Percentiles rank a stretch among this genome's conserved stretches.
phyloP scores from a whole-genome alignment of 2,888 invertebrate species.

The Trichopoda pennipes region DNA sequence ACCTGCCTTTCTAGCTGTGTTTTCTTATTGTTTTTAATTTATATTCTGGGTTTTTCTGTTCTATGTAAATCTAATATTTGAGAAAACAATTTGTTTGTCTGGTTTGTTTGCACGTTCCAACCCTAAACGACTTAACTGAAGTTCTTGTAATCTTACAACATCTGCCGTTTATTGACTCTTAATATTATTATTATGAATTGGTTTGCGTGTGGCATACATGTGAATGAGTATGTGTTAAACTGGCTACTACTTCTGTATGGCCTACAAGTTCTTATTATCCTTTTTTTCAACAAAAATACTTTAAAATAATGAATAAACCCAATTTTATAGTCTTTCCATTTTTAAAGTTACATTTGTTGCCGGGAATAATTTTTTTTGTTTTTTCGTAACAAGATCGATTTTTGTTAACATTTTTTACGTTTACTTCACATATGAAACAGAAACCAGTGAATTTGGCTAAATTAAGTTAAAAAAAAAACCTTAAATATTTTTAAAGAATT shows the following conservation, averaged over 20 bases:
- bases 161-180: constrained; percentile 58
- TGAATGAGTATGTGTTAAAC: not conserved
- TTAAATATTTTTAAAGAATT: constrained; percentile 2
- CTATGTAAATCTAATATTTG: constrained; percentile 56
- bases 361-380: not conserved
- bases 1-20: constrained; percentile 49
- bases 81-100: constrained; percentile 41
- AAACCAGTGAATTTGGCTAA: constrained; percentile 34
- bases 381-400: constrained; percentile 11
- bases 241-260: constrained; percentile 23
- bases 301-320: not conserved
- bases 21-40: constrained; percentile 11
- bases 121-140: constrained; percentile 34
- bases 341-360: not conserved
- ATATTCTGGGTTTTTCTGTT: constrained; percentile 14
- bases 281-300: constrained; percentile 37
- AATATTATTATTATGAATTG: not conserved
- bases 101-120: constrained; percentile 41
- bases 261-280: constrained; percentile 36
- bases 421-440: not conserved
- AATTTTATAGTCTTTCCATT: not conserved
- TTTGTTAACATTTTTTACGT: not conserved
- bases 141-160: constrained; percentile 63
- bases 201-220: not conserved
- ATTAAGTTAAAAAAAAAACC: not conserved